Percentiles rank a stretch among this genome's conserved stretches.
phyloP scores from a whole-genome alignment of 2,797 vertebrate species.

The Crenichthys baileyi region DNA sequence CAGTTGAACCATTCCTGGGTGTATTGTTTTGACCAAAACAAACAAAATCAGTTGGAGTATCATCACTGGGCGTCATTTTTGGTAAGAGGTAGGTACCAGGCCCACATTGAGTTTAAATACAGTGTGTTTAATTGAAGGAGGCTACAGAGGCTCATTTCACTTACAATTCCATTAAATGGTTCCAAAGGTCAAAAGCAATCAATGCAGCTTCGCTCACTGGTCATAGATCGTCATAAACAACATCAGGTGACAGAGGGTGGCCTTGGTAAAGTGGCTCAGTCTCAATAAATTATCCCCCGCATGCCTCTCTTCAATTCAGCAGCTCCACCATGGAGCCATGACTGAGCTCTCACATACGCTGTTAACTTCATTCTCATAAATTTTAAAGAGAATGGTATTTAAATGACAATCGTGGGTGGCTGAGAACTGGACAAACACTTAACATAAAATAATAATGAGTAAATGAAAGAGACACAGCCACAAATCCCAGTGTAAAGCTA shows the following conservation, averaged over 20 bases:
- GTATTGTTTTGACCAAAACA: slow-evolving; percentile 28
- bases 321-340: neutral
- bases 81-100: neutral
- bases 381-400: neutral
- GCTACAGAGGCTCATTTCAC: neutral
- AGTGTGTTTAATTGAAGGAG: neutral
- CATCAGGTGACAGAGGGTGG: slow-evolving; percentile 16
- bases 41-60: neutral
- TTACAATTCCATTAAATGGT: slow-evolving; percentile 8
- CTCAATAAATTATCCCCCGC: slow-evolving; percentile 26
- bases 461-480: neutral
- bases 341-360: neutral
- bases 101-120: neutral
- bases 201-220: neutral
- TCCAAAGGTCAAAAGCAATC: slow-evolving; percentile 37
- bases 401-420: slow-evolving; percentile 6
- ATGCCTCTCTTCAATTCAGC: neutral
- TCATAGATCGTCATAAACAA: slow-evolving; percentile 39
- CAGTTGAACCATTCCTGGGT: fast-evolving
- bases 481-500: neutral
- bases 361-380: neutral
- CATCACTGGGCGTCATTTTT: neutral
- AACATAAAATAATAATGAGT: neutral
- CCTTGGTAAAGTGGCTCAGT: slow-evolving; percentile 10
- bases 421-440: slow-evolving; percentile 6